A percentile compares a stretch with the other conserved stretches of the same genome.
These are phyloP conservation scores for Melipona beecheii DNA, from an alignment of 2,888 invertebrate species.

Conservation along the genomic window DNA sequence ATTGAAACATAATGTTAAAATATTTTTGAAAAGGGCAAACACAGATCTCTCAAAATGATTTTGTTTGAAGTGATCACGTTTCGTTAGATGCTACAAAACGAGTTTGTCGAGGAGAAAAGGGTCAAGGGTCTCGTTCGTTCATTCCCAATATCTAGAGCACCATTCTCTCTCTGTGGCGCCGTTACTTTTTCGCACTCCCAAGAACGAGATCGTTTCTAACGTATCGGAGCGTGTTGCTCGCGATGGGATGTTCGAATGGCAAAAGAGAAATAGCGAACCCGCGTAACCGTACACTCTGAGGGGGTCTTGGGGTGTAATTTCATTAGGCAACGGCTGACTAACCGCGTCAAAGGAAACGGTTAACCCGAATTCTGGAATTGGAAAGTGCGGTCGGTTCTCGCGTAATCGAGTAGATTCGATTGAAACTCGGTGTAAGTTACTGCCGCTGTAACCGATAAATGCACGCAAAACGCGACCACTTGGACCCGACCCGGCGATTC, in stretches of 20 bases:
- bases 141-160: no score
- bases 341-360: constrained; percentile 50
- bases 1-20: no score
- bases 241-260: not conserved
- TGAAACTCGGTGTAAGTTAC: constrained; percentile 43
- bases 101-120: no score
- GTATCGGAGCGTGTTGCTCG: not conserved
- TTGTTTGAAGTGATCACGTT: no score
- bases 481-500: constrained; percentile 8
- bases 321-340: constrained; percentile 41
- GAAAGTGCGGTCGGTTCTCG: constrained; percentile 43
- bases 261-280: constrained; percentile 16
- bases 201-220: not conserved
- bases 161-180: not conserved
- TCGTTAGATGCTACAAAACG: no score
- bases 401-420: constrained; percentile 55
- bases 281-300: constrained; percentile 20
- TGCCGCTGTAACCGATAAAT: constrained; percentile 34
- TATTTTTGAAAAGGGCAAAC: no score
- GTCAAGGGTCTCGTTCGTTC: no score
- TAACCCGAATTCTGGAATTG: constrained; percentile 49
- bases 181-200: not conserved
- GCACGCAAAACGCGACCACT: constrained; percentile 40
- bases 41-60: no score
- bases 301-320: constrained; percentile 41